Evolutionary conservation across 2,113 vertebrate genomes (phyloP), one percentile per base, ranked within the genome.

Genomic region (Potamarius usumacintae): DNA sequence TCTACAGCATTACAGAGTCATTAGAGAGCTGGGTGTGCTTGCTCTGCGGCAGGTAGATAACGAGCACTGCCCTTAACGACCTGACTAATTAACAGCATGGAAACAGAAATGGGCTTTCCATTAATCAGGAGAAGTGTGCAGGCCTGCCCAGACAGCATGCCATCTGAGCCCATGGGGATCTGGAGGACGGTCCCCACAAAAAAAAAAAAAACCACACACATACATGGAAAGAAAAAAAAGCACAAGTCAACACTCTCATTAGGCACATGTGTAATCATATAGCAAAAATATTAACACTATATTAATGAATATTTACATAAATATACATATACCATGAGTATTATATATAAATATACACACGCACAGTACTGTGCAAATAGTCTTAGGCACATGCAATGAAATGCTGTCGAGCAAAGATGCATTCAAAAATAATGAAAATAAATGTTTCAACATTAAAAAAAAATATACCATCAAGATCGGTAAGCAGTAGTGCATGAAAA

Each of bases 21-120:
- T 94, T 93, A 93, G 88, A 92, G 91, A 87, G 89, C 89, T 89
- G 82, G 89, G 91, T 89, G 83, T 88, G 88, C 83, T 88, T 82
- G 67, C 92, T 92, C 90, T 86, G 88, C 91, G 92, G 89, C 91
- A 92, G 91, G 85, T 78, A 93, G 90, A 91, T 96, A 96, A 95
- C 95, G 92, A 96, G 94, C 93, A 86, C 91, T 88, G 89, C 92
- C 93, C 93, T 94, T 90, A 96, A 94, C 95, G 91, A 94, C 92
- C 92, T 88, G 90, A 92, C 95, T 95, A 95, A 96, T 96, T 96
- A 95, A 94, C 94, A 93, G 93, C 94, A 93, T 95, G 92, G 94
- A 94, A 94, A 95, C 94, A 94, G 94, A 94, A 94, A 94, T 92
- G 94, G 90, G 93, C 94, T 94, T 96, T 95, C 93, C 95, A 94